Evolutionary conservation across 2,888 invertebrate genomes (phyloP).

Genomic region (Synergus itoensis): DNA sequence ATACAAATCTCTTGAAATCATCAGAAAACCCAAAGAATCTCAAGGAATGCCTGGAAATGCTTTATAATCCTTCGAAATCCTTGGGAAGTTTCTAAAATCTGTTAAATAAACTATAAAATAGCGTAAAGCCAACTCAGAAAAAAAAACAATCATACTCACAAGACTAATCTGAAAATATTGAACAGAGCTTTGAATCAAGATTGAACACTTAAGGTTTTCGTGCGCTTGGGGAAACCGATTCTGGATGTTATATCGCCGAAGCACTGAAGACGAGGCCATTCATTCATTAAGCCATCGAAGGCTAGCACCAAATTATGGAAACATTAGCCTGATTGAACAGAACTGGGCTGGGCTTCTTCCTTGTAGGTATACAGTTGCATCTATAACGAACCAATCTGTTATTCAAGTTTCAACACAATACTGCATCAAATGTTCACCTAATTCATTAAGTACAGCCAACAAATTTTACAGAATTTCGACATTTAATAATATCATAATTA

Average conservation of each 20-base stretch:
- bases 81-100: too few relatives aligned
- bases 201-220: background rate
- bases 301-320: conserved; percentile 73
- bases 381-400: conserved; percentile 42
- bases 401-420: conserved; percentile 22
- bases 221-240: conserved; percentile 17
- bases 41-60: too few relatives aligned
- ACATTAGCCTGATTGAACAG: conserved; percentile 77
- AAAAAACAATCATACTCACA: conserved; percentile 5
- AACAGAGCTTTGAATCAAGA: background rate
- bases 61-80: too few relatives aligned
- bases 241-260: conserved; percentile 16
- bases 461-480: too few relatives aligned
- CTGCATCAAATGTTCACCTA: conserved; percentile 23
- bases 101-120: too few relatives aligned
- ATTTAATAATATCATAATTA: background rate
- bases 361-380: conserved; percentile 10
- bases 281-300: conserved; percentile 69
- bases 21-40: too few relatives aligned
- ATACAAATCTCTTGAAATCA: too few relatives aligned
- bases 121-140: too few relatives aligned
- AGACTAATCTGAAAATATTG: background rate
- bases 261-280: conserved; percentile 66
- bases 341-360: conserved; percentile 71
- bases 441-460: background rate